Base-by-base conservation (phyloP, 64 coral and sea anemone species). In the Astreopora myriophthalma region DNA sequence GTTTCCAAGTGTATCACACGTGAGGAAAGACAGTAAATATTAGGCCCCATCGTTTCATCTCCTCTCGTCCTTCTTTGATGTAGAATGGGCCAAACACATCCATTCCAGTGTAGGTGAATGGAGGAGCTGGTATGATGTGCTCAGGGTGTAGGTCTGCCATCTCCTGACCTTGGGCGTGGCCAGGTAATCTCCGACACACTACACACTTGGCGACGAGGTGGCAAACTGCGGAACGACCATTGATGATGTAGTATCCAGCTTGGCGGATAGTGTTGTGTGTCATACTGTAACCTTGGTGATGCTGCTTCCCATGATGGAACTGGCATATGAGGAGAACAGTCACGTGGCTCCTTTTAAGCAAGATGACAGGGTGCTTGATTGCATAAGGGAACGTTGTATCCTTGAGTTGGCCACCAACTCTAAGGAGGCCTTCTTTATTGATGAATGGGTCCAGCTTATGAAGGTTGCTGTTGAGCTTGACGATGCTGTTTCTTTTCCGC, bases 401-500 rank as follows among this genome's bases (percentile, higher is more conserved):
- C 27, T 48, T 79, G 2, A 94, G 87, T 17, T 71, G 66, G n/a
- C 92, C 92, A 8, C 92, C 92, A 17, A 94, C 79, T 51, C 92
- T 70, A n/a, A 94, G 76, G 5, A 94, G 36, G 28, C 69, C 66
- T 19, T 89, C 63, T 55, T 75, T 52, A 67, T 94, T 87, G 23
- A 86, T 22, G 37, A 85, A 89, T 23, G 87, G 93, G 27, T 94
- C 74, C 0, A 93, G 91, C 57, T 61, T 92, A 52, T 85, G 73
- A 13, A 92, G 24, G 31, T 69, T 70, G 30, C 89, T 92, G 51
- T n/a, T 86, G 12, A 60, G n/a, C 66, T 86, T 92, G 23, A 86
- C 76, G 12, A 48, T 32, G 55, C 36, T 73, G 19, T 92, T 84
- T 27, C 79, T 81, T 20, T 84, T 60, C 3, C 68, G 79, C 34